A percentile compares a stretch with the other conserved stretches of the same genome.
phyloP scores from a whole-genome alignment of 1,140 invertebrate species.

The Hesperophylax magnus region DNA sequence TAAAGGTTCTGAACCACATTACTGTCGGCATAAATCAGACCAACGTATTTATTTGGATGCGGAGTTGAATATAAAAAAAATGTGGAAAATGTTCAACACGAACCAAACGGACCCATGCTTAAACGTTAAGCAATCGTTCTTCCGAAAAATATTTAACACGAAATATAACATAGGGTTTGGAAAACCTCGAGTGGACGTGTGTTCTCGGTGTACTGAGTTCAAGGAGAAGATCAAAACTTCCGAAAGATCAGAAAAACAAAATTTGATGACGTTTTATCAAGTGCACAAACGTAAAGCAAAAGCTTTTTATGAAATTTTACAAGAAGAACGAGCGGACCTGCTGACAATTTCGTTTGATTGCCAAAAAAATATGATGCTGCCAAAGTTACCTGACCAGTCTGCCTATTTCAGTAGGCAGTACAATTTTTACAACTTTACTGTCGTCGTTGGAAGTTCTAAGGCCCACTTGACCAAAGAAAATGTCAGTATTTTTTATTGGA shows the following conservation, averaged over 20 bases:
- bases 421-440: constrained; percentile 57
- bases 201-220: constrained; percentile 37
- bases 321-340: constrained; percentile 52
- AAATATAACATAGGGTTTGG: constrained; percentile 42
- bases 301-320: constrained; percentile 57
- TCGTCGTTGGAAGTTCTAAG: constrained; percentile 54
- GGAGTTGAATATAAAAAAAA: constrained; percentile 52
- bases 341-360: constrained; percentile 57
- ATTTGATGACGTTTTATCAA: constrained; percentile 50
- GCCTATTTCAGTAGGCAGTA: constrained; percentile 56
- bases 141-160: constrained; percentile 46
- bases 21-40: constrained; percentile 52
- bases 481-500: constrained; percentile 48
- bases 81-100: constrained; percentile 50
- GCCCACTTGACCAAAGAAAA: constrained; percentile 21
- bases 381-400: constrained; percentile 57
- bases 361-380: constrained; percentile 55
- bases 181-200: background rate
- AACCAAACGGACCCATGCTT: background rate
- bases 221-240: constrained; percentile 52
- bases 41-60: constrained; percentile 51
- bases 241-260: constrained; percentile 31
- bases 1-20: constrained; percentile 56
- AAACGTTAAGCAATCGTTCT: constrained; percentile 33
- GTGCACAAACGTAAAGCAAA: constrained; percentile 59